phyloP scores from a whole-genome alignment of 2,797 vertebrate species.

The Xerus rutilus region DNA sequence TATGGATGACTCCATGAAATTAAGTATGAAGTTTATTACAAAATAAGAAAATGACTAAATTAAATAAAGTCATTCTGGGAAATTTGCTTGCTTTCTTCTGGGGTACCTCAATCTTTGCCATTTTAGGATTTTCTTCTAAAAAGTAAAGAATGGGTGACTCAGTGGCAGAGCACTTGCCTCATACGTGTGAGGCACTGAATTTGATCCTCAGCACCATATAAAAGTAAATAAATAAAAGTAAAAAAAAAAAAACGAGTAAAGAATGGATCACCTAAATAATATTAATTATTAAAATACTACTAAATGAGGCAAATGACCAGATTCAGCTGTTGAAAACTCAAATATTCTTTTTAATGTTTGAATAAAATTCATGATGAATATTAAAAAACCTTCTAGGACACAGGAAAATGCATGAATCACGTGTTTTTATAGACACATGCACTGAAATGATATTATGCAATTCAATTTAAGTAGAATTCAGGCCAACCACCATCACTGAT shows the following conservation, averaged over 20 bases:
- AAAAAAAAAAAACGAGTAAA: background rate
- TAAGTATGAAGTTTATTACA: background rate
- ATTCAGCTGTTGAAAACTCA: background rate
- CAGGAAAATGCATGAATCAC: background rate
- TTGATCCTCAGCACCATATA: too few species aligned
- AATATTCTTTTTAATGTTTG: background rate
- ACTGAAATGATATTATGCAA: background rate
- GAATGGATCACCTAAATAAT: background rate
- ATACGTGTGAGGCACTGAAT: too few species aligned
- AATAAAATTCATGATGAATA: background rate
- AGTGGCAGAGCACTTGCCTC: too few species aligned
- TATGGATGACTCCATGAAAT: background rate
- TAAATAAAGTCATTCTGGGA: background rate
- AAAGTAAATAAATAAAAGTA: too few species aligned
- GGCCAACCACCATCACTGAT: background rate
- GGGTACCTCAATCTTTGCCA: background rate
- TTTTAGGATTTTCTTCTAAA: conserved; percentile 2
- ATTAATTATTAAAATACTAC: background rate
- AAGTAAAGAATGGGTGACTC: background rate
- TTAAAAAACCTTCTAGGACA: background rate
- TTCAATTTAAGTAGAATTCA: background rate
- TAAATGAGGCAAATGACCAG: background rate
- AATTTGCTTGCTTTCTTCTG: background rate
- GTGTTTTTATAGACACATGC: background rate
- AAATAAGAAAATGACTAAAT: background rate